phyloP scores from a whole-genome alignment of 1,140 invertebrate species.

The Drosophila nannoptera region DNA sequence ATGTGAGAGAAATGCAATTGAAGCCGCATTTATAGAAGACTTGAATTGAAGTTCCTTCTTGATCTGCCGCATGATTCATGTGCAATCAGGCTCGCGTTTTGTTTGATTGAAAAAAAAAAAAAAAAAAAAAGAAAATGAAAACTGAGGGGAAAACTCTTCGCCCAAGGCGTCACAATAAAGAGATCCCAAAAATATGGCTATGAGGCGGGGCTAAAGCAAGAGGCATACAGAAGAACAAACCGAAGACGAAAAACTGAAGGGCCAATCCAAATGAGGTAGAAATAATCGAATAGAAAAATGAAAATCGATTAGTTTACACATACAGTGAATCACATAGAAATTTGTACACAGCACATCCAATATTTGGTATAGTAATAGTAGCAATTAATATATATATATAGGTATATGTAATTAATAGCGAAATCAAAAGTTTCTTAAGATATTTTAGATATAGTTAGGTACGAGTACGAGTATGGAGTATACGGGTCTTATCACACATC shows the following conservation, averaged over 20 bases:
- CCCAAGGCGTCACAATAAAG: too few relatives aligned
- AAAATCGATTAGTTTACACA: slow-evolving; percentile 68
- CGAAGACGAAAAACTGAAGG: slow-evolving; percentile 19
- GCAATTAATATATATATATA: slow-evolving; percentile 61
- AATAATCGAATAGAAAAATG: slow-evolving; percentile 24
- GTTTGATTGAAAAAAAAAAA: slow-evolving; percentile 20
- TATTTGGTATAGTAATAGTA: slow-evolving; percentile 74
- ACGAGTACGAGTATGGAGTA: slow-evolving; percentile 30
- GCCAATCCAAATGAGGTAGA: slow-evolving; percentile 12
- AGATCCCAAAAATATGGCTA: slow-evolving; percentile 12
- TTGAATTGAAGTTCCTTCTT: background rate
- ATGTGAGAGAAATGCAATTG: slow-evolving; percentile 4
- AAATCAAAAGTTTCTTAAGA: slow-evolving; percentile 62
- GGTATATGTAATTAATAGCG: slow-evolving; percentile 50
- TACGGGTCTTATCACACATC: slow-evolving; percentile 41
- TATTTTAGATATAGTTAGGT: slow-evolving; percentile 59
- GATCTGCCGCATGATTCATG: slow-evolving; percentile 3
- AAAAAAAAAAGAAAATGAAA: slow-evolving; percentile 8
- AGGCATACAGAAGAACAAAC: slow-evolving; percentile 34
- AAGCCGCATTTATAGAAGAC: background rate
- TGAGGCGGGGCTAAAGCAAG: slow-evolving; percentile 45
- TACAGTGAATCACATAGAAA: slow-evolving; percentile 79
- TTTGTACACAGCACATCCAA: slow-evolving; percentile 79
- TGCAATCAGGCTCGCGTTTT: slow-evolving; percentile 15
- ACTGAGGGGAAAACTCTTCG: too few relatives aligned